Evolutionary conservation across 2,888 invertebrate species (phyloP).

Genomic region (Petrolisthes manimaculis): DNA sequence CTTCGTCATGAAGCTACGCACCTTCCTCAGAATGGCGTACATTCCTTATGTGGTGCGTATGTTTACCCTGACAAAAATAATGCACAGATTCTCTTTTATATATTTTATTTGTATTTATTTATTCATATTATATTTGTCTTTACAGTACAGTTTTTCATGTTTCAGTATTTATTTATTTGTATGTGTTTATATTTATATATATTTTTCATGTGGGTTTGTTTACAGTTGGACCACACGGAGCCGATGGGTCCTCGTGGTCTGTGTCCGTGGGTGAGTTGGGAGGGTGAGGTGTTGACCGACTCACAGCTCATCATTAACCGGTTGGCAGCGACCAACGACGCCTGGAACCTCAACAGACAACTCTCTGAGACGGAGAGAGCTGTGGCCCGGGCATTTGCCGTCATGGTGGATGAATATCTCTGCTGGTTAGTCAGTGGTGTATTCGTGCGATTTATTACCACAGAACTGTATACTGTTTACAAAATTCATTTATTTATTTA

Average conservation of each 20-base stretch:
- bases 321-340: slow-evolving; percentile 68
- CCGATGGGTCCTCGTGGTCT: slow-evolving; percentile 69
- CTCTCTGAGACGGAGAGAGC: slow-evolving; percentile 68
- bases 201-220: neutral
- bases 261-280: slow-evolving; percentile 66
- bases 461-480: neutral
- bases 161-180: no score
- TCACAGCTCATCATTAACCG: slow-evolving; percentile 70
- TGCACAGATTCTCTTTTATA: neutral
- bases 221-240: slow-evolving; percentile 67
- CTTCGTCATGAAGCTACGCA: slow-evolving; percentile 40
- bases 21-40: slow-evolving; percentile 30
- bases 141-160: neutral
- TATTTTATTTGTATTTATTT: no score
- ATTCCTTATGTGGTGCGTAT: slow-evolving; percentile 33
- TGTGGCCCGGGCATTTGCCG: slow-evolving; percentile 69
- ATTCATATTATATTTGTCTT: neutral
- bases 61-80: neutral
- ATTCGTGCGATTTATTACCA: neutral
- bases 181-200: no score
- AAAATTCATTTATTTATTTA: no score
- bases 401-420: slow-evolving; percentile 70
- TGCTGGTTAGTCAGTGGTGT: slow-evolving; percentile 34
- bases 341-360: slow-evolving; percentile 67
- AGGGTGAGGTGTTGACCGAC: slow-evolving; percentile 69